These are phyloP conservation scores for Paratilapia polleni DNA, from an alignment of 2,113 vertebrate species.

Conservation along the genomic window DNA sequence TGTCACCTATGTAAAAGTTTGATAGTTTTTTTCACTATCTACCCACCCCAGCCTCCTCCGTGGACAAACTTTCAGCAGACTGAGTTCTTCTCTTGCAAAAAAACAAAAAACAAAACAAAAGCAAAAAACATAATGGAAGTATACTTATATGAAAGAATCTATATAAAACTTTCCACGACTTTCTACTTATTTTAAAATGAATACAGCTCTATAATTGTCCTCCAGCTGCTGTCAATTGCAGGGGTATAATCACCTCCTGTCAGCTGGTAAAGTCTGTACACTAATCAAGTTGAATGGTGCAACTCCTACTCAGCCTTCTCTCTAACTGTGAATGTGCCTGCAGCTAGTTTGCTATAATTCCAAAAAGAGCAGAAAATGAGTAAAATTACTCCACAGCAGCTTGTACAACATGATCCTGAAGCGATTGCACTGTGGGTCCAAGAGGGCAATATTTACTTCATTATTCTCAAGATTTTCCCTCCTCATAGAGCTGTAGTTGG, in stretches of 20 bases:
- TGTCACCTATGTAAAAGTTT: no score
- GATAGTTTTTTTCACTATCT: no score
- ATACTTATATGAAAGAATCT: background rate
- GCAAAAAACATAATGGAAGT: background rate
- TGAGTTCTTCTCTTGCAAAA: background rate
- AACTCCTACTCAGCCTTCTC: background rate
- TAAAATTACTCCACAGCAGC: background rate
- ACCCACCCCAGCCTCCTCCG: no score
- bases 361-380: constrained; percentile 5
- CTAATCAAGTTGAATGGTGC: background rate
- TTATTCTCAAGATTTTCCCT: background rate
- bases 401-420: constrained; percentile 16
- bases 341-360: constrained; percentile 1
- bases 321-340: background rate
- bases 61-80: no score
- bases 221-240: constrained; percentile 11
- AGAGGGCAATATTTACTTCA: constrained; percentile 41
- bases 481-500: constrained; percentile 11
- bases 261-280: constrained; percentile 1
- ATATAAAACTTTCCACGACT: background rate
- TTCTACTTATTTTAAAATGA: background rate
- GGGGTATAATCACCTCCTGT: background rate
- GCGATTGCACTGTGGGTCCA: background rate
- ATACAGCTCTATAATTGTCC: constrained; percentile 6
- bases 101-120: background rate